phyloP scores from a whole-genome alignment of 2,888 invertebrate species.

The Exephanes ischioxanthus region DNA sequence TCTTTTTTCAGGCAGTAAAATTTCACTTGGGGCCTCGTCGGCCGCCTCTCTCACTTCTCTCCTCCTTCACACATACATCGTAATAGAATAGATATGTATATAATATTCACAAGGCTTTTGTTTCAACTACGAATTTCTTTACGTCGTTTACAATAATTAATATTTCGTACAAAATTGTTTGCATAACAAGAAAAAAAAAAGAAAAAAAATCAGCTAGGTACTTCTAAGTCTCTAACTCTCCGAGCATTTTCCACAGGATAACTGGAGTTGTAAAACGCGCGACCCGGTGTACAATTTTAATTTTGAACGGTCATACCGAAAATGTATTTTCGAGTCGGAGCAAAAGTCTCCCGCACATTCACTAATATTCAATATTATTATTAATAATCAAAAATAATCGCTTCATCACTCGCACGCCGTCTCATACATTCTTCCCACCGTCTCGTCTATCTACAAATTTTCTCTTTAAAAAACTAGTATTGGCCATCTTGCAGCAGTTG shows the following conservation, averaged over 20 bases:
- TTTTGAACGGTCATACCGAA: conserved; percentile 59
- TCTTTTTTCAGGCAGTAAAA: conserved; percentile 73
- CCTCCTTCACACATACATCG: conserved; percentile 70
- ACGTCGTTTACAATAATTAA: conserved; percentile 73
- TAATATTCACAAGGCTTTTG: conserved; percentile 80
- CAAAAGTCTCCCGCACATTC: conserved; percentile 28
- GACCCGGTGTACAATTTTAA: conserved; percentile 49
- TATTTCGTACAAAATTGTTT: conserved; percentile 82
- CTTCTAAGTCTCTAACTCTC: conserved; percentile 76
- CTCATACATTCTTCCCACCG: conserved; percentile 63
- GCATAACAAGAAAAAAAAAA: conserved; percentile 76
- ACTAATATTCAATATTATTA: conserved; percentile 42
- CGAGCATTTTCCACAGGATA: conserved; percentile 61
- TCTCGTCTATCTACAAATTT: conserved; percentile 80
- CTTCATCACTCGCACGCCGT: conserved; percentile 22
- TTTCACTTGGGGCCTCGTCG: conserved; percentile 57
- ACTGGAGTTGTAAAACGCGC: conserved; percentile 51
- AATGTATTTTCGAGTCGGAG: conserved; percentile 51
- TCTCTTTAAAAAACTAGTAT: conserved; percentile 78
- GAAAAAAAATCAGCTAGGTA: conserved; percentile 75
- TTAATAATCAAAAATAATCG: conserved; percentile 39
- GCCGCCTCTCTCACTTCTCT: conserved; percentile 14
- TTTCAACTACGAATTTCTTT: conserved; percentile 55
- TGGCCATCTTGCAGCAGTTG: conserved; percentile 76
- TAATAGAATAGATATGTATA: conserved; percentile 80